Evolutionary conservation across 92 coral and sea anemone species (phyloP), one percentile per base, ranked within the genome.

Genomic region (Palythoa grandis): DNA sequence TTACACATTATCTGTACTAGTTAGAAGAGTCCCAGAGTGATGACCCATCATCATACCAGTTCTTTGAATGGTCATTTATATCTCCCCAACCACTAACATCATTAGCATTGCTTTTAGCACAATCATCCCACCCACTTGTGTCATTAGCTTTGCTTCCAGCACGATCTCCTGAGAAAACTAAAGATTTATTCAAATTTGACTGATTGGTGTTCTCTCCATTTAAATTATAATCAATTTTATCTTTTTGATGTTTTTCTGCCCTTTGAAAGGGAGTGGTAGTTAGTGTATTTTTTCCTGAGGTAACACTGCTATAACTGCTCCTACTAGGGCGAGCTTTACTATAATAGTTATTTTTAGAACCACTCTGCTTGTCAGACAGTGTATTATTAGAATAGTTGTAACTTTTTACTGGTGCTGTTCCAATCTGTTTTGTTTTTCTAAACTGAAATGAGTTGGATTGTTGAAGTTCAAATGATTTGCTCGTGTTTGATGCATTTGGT

Each of bases 41-140:
- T 0, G 92, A 86, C 1, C 95, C 95, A 82, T 92, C 95, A 65
- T 94, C 94, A 82, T 94, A 92, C 86, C 90, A 88, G 76, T 92
- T 94, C n/a, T 88, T 70, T 10, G 86, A 20, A n/a, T 77, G 47
- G 15, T 61, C 82, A 56, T 87, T 88, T 20, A 11, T 25, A 14
- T 83, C 89, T 14, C 95, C 98, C 95, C 95, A 92, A 1, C 95
- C 95, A 24, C 82, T 77, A 4, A 77, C 19, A 19, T 60, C 67
- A 17, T 60, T 60, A 60, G 20, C 25, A 1, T 60, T 60, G 67
- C 22, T 60, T 60, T 60, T 60, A 19, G 6, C 67, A 60, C 22
- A 6, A 60, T 17, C 67, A 15, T 24, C 23, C 67, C 67, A 60
- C 67, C 67, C 67, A 60, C 67, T 60, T 43, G 17, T 5, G 0